Conservation (phyloP, 2,113 vertebrate genomes). For the Plecotus auritus region DNA sequence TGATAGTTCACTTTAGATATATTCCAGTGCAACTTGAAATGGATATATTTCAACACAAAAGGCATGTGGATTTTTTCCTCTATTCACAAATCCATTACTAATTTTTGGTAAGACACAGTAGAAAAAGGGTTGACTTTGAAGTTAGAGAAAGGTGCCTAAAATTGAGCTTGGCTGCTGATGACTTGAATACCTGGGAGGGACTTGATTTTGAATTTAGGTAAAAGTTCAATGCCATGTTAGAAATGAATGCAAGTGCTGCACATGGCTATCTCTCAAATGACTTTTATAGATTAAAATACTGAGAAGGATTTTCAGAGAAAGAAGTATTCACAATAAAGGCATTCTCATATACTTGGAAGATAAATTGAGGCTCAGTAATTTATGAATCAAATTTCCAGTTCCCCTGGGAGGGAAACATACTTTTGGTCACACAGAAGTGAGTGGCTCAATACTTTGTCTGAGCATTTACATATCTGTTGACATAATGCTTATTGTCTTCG, state of each 20-base stretch:
- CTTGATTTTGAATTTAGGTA: neutral
- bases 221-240: neutral
- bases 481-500: neutral
- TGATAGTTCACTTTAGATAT: neutral
- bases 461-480: neutral
- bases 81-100: neutral
- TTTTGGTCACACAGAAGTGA: neutral
- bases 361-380: neutral
- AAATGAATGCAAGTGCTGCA: neutral
- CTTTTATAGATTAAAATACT: neutral
- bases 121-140: neutral
- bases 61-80: neutral
- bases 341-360: neutral
- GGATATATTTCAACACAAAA: neutral
- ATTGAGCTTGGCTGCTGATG: neutral
- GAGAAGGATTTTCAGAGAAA: neutral
- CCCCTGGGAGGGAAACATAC: neutral
- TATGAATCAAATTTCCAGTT: neutral
- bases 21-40: neutral
- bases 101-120: neutral
- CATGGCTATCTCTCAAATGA: neutral
- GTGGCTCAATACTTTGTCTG: neutral
- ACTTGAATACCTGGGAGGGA: neutral
- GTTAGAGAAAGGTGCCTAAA: neutral
- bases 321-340: accelerated